Percentiles rank a stretch among this genome's conserved stretches.
phyloP scores from a whole-genome alignment of 2,888 invertebrate genomes.

The Epiblema foenella region DNA sequence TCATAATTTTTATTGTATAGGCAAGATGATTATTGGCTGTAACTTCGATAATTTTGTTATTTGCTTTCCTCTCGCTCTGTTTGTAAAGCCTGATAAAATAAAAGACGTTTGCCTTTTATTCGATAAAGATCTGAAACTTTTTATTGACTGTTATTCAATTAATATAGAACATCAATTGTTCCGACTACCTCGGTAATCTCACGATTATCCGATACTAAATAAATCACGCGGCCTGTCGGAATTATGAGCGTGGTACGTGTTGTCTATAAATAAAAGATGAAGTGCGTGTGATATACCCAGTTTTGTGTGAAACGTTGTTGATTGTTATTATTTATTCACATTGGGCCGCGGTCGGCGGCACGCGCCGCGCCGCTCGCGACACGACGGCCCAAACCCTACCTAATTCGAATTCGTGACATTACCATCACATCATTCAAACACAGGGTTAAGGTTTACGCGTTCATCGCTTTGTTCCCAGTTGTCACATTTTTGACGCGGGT shows the following conservation, averaged over 20 bases:
- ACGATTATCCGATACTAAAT: constrained; percentile 26
- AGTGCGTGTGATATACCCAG: constrained; percentile 42
- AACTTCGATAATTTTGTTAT: constrained; percentile 38
- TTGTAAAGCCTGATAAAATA: constrained; percentile 16
- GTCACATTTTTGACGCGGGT: constrained; percentile 48
- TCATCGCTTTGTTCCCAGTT: constrained; percentile 53
- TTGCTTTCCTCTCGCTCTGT: constrained; percentile 20
- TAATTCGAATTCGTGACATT: constrained; percentile 60
- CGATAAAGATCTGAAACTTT: constrained; percentile 20
- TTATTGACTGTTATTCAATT: constrained; percentile 27
- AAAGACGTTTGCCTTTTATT: constrained; percentile 5
- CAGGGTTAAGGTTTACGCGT: constrained; percentile 55
- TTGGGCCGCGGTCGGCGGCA: constrained; percentile 60
- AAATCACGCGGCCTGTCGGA: constrained; percentile 22
- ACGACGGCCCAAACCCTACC: constrained; percentile 58
- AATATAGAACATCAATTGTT: constrained; percentile 15
- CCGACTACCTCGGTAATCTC: constrained; percentile 15
- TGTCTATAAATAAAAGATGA: constrained; percentile 39
- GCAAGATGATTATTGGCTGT: constrained; percentile 41
- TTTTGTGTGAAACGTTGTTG: constrained; percentile 41
- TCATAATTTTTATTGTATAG: constrained; percentile 49
- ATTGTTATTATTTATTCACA: constrained; percentile 63
- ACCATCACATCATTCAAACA: constrained; percentile 59
- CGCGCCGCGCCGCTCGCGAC: constrained; percentile 55
- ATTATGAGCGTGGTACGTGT: constrained; percentile 19